Base-by-base conservation (phyloP, 1,140 invertebrate genomes). In the Leptopilina boulardi region DNA sequence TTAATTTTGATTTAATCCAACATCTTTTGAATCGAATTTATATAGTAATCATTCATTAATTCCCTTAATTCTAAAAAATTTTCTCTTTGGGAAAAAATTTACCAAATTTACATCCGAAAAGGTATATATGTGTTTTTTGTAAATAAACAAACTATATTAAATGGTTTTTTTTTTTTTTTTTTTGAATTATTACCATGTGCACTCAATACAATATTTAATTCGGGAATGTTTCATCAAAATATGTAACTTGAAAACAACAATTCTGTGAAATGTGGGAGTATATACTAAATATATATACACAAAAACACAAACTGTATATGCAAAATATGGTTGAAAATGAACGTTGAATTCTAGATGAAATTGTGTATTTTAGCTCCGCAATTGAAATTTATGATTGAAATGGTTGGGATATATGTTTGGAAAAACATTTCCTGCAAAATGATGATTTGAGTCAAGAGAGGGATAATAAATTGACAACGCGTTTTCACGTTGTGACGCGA, bases 341-440 rank as follows among this genome's bases (percentile, higher is more conserved):
- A 66, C 59, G 26, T n/a, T 66, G 23, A 66, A 30, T 66, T 66
- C 11, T 34, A 15, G 26, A 15, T n/a, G 21, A 66, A 66, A 30
- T 66, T 66, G 59, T 66, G 59, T 66, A 66, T 30, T 30, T 66
- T 30, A 66, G 23, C 59, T 66, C 13, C 11, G 13, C n/a, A 18
- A 51, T 30, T 66, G 59, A 66, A 66, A 66, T 66, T 66, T 66
- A 66, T 34, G 59, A 66, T 66, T 66, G 59, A n/a, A 23, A 30
- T 26, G 26, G 13, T 66, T 34, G 30, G 59, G 15, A 15, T n/a
- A 30, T 66, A 1, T 30, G 26, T 30, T 26, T 66, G 23, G 23
- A 6, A 66, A 66, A 66, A 66, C 13, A 66, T 66, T 66, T 66
- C 23, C 23, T 66, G 26, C 26, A 34, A 59, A 66, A 66, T 66